Conservation (phyloP, 2,888 invertebrate species). For the Poecilobothrus nobilitatus region DNA sequence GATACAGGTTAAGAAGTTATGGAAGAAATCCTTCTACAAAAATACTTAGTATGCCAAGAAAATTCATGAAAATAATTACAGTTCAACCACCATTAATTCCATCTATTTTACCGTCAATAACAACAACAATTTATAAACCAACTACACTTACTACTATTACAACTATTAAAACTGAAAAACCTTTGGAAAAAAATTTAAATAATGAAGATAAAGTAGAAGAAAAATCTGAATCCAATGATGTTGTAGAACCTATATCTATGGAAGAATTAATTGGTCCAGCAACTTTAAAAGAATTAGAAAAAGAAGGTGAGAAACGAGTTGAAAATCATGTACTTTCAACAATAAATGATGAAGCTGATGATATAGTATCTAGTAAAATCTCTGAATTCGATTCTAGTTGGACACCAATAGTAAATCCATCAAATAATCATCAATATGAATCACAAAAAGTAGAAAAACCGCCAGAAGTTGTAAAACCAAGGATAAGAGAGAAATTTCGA, state of each 20-base stretch:
- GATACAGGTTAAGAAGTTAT: not conserved
- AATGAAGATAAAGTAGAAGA: not conserved
- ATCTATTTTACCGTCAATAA: not conserved
- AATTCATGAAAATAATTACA: constrained; percentile 15
- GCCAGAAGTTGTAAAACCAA: not conserved
- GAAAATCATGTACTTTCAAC: constrained; percentile 24
- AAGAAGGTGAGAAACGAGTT: constrained; percentile 37
- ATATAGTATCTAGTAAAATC: constrained; percentile 31
- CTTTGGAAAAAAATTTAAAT: not conserved
- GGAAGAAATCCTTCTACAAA: not conserved
- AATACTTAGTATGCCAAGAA: constrained; percentile 10
- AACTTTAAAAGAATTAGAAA: constrained; percentile 33
- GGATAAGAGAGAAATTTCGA: not conserved
- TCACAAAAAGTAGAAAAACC: not conserved
- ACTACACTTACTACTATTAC: not conserved
- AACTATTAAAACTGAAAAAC: not conserved
- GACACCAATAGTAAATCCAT: constrained; percentile 27
- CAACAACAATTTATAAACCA: not conserved
- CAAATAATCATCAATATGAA: not conserved
- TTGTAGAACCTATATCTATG: not conserved
- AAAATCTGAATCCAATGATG: not conserved
- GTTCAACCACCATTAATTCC: not conserved
- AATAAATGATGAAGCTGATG: constrained; percentile 24
- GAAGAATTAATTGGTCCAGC: constrained; percentile 11
- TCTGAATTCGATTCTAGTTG: constrained; percentile 35